phyloP scores from a whole-genome alignment of 2,113 vertebrate species.

The Deroptyus accipitrinus region DNA sequence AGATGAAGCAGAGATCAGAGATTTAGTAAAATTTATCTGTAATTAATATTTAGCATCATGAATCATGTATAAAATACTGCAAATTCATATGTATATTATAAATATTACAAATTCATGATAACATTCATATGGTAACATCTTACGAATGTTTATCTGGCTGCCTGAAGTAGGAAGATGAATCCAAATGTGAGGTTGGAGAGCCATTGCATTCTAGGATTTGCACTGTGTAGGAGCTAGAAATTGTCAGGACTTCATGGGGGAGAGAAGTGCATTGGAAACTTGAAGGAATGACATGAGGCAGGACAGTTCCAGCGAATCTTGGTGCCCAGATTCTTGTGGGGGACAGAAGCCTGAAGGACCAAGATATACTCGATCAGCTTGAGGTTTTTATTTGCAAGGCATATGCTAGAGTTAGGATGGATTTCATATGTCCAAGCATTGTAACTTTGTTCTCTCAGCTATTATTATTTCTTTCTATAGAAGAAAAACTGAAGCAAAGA shows the following conservation, averaged over 20 bases:
- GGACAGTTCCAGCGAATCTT: not conserved
- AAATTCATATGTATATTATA: slow-evolving; percentile 29
- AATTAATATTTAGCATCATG: slow-evolving; percentile 58
- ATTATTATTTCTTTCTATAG: not conserved
- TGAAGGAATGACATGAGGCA: fast-evolving
- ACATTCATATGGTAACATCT: not conserved
- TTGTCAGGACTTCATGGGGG: fast-evolving
- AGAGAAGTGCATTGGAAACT: fast-evolving
- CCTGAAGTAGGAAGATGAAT: slow-evolving; percentile 1
- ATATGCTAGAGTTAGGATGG: not conserved
- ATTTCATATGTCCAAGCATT: not conserved
- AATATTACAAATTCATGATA: slow-evolving; percentile 5
- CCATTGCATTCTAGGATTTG: not conserved
- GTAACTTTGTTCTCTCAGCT: not conserved
- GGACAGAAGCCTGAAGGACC: not conserved
- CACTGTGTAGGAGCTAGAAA: not conserved
- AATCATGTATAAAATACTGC: slow-evolving; percentile 53
- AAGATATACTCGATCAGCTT: not conserved
- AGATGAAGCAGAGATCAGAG: not conserved
- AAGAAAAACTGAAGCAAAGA: not conserved
- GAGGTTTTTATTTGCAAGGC: not conserved
- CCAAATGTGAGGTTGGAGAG: not conserved
- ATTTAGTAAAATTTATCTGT: slow-evolving; percentile 30
- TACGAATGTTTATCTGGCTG: not conserved
- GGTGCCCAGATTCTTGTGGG: not conserved